Conservation (phyloP, 2,797 vertebrate species). For the Novumbra hubbsi region DNA sequence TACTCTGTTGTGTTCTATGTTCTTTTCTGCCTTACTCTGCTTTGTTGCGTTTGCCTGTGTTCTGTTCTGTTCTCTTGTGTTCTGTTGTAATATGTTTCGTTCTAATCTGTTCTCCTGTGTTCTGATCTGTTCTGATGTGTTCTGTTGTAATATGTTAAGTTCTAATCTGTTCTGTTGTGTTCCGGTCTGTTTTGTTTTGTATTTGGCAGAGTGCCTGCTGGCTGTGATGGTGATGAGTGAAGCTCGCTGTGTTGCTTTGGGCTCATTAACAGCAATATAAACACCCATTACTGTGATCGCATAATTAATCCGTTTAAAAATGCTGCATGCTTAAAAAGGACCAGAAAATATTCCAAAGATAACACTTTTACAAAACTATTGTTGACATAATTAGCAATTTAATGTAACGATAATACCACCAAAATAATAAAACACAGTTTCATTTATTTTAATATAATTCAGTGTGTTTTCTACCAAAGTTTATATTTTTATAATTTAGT, state of each 20-base stretch:
- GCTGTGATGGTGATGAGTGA: conserved; percentile 82
- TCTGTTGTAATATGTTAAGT: no score
- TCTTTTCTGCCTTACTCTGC: no score
- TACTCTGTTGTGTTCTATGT: no score
- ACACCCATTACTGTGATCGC: conserved; percentile 84
- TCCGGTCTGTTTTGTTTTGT: conserved; percentile 65
- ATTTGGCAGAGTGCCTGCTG: conserved; percentile 75
- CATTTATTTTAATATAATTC: conserved; percentile 47
- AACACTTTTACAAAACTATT: conserved; percentile 70
- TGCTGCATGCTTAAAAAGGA: conserved; percentile 67
- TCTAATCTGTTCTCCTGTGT: background rate
- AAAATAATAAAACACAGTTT: conserved; percentile 62
- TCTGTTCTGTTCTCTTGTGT: no score
- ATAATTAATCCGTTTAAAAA: conserved; percentile 83
- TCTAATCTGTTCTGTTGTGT: no score
- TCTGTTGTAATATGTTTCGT: no score
- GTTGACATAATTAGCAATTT: conserved; percentile 75
- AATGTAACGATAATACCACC: conserved; percentile 63
- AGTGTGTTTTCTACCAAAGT: conserved; percentile 38
- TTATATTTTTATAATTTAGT: conserved; percentile 58
- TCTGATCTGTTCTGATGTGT: background rate
- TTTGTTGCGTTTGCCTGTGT: no score
- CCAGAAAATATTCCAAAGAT: conserved; percentile 73
- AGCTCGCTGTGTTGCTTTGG: conserved; percentile 78
- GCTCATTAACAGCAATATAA: conserved; percentile 85